phyloP scores from a whole-genome alignment of 2,888 invertebrate species.

The Chalcis sispes region DNA sequence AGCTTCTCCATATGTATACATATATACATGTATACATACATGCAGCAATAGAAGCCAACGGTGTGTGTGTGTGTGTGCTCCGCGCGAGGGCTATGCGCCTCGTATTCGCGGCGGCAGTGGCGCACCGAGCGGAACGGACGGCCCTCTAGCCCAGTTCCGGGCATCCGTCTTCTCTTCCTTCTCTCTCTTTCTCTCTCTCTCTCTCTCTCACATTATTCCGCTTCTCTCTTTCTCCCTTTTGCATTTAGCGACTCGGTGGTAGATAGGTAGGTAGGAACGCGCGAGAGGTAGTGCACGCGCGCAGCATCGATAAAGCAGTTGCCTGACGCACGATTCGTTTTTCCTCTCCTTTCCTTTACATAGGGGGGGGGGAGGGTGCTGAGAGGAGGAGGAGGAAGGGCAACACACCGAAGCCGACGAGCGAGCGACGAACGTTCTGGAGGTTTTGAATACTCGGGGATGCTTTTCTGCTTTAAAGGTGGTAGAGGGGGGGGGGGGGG shows the following conservation, averaged over 20 bases:
- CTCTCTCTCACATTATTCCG: background rate
- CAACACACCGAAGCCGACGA: too few species aligned
- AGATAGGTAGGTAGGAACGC: too few species aligned
- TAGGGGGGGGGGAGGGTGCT: too few species aligned
- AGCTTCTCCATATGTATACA: background rate
- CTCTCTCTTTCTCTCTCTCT: background rate
- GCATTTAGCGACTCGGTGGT: background rate
- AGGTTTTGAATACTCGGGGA: too few species aligned
- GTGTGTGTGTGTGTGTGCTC: too few species aligned
- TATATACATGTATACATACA: background rate
- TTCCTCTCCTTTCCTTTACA: too few species aligned
- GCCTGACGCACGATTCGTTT: background rate
- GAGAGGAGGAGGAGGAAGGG: too few species aligned
- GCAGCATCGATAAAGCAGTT: conserved; percentile 41
- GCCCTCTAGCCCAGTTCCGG: conserved; percentile 44
- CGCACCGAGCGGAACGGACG: conserved; percentile 33
- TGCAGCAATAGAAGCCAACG: too few species aligned
- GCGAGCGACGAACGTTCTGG: too few species aligned
- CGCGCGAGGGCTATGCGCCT: too few species aligned
- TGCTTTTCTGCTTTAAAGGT: too few species aligned
- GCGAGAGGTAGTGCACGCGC: background rate
- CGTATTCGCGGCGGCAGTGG: conserved; percentile 5
- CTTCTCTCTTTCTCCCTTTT: background rate
- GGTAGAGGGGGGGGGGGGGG: too few species aligned
- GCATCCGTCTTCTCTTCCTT: conserved; percentile 49